These are phyloP conservation scores for Sinhomidia bicolor DNA, from an alignment of 2,888 invertebrate species.

Conservation along the genomic window DNA sequence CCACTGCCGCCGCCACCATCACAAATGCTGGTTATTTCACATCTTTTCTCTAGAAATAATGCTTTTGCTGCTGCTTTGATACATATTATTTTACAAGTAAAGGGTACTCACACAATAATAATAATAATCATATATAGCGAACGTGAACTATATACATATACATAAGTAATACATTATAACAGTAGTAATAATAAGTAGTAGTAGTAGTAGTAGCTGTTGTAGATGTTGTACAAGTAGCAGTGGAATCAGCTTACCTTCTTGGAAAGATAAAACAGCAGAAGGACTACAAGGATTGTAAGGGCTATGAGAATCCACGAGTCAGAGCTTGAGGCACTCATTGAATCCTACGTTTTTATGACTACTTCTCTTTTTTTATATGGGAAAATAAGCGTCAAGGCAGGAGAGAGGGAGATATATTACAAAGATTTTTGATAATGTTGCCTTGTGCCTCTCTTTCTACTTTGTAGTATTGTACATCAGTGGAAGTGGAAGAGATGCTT, in stretches of 20 bases:
- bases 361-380: background rate
- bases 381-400: slow-evolving; percentile 3
- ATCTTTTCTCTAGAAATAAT: too few species aligned
- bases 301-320: slow-evolving; percentile 76
- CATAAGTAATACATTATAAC: background rate
- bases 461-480: background rate
- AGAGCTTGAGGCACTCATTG: slow-evolving; percentile 73
- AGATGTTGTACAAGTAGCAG: background rate
- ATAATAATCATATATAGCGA: too few species aligned
- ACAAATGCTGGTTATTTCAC: background rate
- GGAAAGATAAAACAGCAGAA: slow-evolving; percentile 76
- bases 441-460: background rate
- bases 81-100: background rate
- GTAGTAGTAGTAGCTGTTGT: background rate
- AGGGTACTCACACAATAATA: too few species aligned
- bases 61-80: too few species aligned
- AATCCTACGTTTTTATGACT: slow-evolving; percentile 47
- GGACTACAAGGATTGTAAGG: slow-evolving; percentile 73
- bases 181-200: slow-evolving; percentile 10
- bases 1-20: too few species aligned
- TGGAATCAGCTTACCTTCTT: slow-evolving; percentile 71
- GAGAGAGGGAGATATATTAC: slow-evolving; percentile 26
- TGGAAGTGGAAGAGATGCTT: too few species aligned
- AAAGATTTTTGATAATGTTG: slow-evolving; percentile 29
- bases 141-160: too few species aligned